Conservation (phyloP, 2,797 vertebrate species). For the Bradypus variegatus region DNA sequence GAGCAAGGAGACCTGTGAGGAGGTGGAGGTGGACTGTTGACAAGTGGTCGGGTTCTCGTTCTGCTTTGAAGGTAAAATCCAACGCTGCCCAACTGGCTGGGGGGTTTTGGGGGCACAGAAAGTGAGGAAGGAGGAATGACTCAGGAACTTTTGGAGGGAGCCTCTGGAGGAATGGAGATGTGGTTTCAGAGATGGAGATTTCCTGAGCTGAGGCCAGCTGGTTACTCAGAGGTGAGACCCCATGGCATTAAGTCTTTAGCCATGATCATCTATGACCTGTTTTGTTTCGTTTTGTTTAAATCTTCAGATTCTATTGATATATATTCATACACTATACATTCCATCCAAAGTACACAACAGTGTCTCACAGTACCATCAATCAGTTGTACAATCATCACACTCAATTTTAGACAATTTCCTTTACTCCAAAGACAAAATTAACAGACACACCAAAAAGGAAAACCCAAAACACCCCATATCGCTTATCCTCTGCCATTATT, state of each 20-base stretch:
- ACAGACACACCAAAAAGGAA: too few relatives aligned
- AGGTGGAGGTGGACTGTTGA: neutral
- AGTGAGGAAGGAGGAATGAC: neutral
- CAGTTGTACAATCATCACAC: too few relatives aligned
- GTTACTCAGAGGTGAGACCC: neutral
- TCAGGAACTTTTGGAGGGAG: rapidly evolving
- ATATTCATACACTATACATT: too few relatives aligned
- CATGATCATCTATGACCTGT: neutral
- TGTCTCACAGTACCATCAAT: too few relatives aligned
- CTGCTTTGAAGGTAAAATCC: neutral
- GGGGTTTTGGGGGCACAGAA: neutral
- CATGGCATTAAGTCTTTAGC: neutral
- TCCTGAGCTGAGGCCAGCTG: neutral
- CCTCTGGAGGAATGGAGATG: neutral
- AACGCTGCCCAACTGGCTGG: neutral
- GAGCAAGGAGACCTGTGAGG: neutral
- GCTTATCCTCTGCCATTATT: too few relatives aligned
- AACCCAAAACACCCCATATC: too few relatives aligned
- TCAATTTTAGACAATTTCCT: too few relatives aligned
- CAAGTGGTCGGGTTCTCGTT: too few relatives aligned
- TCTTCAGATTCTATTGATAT: too few relatives aligned
- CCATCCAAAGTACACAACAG: too few relatives aligned
- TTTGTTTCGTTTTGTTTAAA: too few relatives aligned
- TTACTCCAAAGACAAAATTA: too few relatives aligned
- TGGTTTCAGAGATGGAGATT: neutral